Percentiles rank a stretch among this genome's conserved stretches.
Conservation (phyloP, 2,888 invertebrate genomes). For the Xiphydria camelus region DNA sequence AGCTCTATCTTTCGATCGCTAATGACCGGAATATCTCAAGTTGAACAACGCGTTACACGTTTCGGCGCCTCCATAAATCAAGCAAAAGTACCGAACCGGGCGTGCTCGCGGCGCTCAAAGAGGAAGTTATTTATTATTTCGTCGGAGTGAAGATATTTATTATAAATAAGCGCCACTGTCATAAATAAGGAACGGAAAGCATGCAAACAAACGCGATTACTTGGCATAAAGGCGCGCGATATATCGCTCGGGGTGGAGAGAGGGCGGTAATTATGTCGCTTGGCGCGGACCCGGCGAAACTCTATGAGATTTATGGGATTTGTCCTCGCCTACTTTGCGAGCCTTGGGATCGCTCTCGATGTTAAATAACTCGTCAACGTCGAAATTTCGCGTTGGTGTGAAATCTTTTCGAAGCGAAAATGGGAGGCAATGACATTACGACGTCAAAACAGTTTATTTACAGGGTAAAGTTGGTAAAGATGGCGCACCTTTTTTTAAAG, state of each 20-base stretch:
- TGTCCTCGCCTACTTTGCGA: neutral
- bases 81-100: neutral
- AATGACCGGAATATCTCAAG: neutral
- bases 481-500: no score
- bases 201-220: slow-evolving; percentile 25
- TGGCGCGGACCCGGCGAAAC: slow-evolving; percentile 17
- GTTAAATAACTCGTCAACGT: no score
- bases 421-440: no score
- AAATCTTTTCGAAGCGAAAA: no score
- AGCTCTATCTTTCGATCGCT: slow-evolving; percentile 1
- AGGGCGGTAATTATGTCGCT: slow-evolving; percentile 40
- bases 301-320: neutral
- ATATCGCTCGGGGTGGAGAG: slow-evolving; percentile 32
- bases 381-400: no score
- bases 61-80: slow-evolving; percentile 1
- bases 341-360: no score
- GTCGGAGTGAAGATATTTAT: slow-evolving; percentile 32
- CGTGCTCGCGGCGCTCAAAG: neutral
- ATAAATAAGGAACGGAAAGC: slow-evolving; percentile 30
- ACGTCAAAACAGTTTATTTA: no score
- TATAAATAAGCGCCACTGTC: slow-evolving; percentile 28
- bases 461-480: no score
- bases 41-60: neutral
- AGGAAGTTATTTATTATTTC: slow-evolving; percentile 30
- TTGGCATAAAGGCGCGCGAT: slow-evolving; percentile 16